A percentile compares a stretch with the other conserved stretches of the same genome.
These are phyloP conservation scores for Watsonalla cultraria DNA, from an alignment of 2,888 invertebrate species.

Conservation along the genomic window DNA sequence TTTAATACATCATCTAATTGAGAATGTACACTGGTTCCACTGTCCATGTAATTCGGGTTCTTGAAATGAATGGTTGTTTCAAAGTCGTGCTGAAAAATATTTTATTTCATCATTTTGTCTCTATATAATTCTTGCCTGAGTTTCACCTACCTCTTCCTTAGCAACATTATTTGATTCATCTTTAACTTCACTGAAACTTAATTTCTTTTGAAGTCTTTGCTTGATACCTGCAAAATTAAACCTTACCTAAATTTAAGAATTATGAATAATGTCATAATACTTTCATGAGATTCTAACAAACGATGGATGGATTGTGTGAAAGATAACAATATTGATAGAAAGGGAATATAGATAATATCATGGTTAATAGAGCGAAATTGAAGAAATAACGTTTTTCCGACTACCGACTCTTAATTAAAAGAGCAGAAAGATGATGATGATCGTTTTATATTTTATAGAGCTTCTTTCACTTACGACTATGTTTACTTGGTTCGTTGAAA, in stretches of 20 bases:
- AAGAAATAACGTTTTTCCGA: too few species aligned
- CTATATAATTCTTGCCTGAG: background rate
- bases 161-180: background rate
- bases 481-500: background rate
- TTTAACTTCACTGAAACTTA: background rate
- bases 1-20: background rate
- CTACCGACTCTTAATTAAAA: too few species aligned
- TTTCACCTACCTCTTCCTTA: background rate
- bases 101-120: background rate
- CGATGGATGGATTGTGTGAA: too few species aligned
- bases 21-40: conserved; percentile 35
- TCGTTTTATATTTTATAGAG: too few species aligned
- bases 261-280: too few species aligned
- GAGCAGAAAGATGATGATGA: too few species aligned
- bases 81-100: background rate
- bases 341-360: too few species aligned
- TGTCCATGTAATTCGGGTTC: conserved; percentile 23
- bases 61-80: conserved; percentile 19
- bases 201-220: background rate
- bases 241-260: too few species aligned
- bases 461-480: background rate
- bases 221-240: background rate
- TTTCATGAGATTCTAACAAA: too few species aligned
- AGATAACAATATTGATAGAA: too few species aligned
- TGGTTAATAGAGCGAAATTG: too few species aligned